Evolutionary conservation across 2,113 vertebrate genomes (phyloP), one percentile per base, ranked within the genome.

Genomic region (Zosterops pallidus): DNA sequence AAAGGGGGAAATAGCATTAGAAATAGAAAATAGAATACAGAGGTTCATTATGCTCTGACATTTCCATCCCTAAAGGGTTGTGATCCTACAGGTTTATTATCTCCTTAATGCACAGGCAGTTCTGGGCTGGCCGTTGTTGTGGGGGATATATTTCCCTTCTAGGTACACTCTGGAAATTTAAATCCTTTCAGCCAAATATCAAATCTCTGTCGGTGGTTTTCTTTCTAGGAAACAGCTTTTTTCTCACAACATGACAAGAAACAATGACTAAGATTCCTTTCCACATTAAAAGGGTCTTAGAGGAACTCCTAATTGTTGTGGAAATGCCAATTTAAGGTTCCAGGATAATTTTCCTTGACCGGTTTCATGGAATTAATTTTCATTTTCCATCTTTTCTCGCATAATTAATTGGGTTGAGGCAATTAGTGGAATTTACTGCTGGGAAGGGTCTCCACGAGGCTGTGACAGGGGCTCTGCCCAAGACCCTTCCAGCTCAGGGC

Each of bases 221-320:
- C 85, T 78, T 92, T 93, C 79, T 46, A 92, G 65, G 90, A 94
- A 96, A 46, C 49, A 68, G 52, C 46, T 79, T 90, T 89, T 87
- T 92, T 76, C 85, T 89, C 90, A 94, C 85, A 92, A 28, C 2
- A 7, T 92, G 88, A 92, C 83, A 71, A 16, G 41, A 86, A 96
- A 33, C 76, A 71, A 59, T 79, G 94, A 95, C 92, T 96, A 71
- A 11, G 57, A 35, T 35, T 86, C 62, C 80, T 89, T 89, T 72
- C 95, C 94, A 93, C 94, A 92, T 93, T 31, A 93, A 94, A 96
- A 75, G 46, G 76, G 93, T 96, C 90, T 28, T 49, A 14, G 65
- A 94, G 90, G 83, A 94, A 84, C 89, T 95, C 64, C 6, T 84
- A 62, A 86, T 79, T 89, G 60, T 71, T 92, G 62, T 1, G 29